These are phyloP conservation scores for Picus viridis DNA, from an alignment of 2,797 vertebrate species.

Conservation along the genomic window DNA sequence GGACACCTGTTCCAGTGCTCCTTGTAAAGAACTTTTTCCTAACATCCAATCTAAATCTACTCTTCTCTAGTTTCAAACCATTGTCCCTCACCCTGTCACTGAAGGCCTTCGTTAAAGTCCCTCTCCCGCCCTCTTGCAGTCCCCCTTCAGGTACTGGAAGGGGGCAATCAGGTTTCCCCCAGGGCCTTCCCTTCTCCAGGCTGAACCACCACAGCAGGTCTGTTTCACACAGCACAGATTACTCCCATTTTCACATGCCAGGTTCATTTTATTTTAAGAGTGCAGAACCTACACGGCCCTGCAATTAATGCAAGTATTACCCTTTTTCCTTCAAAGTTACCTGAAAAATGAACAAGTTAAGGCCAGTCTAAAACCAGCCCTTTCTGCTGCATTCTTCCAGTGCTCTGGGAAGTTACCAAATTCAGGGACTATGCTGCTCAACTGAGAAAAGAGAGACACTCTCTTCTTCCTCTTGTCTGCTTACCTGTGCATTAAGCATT, in stretches of 20 bases:
- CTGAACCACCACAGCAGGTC: neutral
- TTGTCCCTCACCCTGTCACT: too few species aligned
- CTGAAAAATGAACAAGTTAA: neutral
- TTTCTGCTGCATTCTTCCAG: neutral
- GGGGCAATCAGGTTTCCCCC: too few species aligned
- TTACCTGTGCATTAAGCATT: neutral
- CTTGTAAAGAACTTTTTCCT: too few species aligned
- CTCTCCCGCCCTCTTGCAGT: too few species aligned
- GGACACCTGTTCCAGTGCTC: too few species aligned
- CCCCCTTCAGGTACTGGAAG: too few species aligned
- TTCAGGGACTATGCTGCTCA: neutral
- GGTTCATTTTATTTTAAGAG: neutral
- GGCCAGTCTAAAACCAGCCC: neutral
- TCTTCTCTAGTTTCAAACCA: too few species aligned
- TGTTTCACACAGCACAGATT: neutral
- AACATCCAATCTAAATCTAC: too few species aligned
- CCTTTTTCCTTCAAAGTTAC: neutral
- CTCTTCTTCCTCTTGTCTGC: rapidly evolving
- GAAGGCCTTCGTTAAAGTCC: too few species aligned
- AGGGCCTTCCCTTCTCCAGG: too few species aligned
- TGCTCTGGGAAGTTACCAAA: neutral
- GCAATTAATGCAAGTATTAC: rapidly evolving
- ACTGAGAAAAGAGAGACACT: neutral
- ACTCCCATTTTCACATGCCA: neutral
- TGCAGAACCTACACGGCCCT: neutral